Evolutionary conservation across 2,888 invertebrate species (phyloP), one percentile per base, ranked within the genome.

Genomic region (Trachelus tabidus): DNA sequence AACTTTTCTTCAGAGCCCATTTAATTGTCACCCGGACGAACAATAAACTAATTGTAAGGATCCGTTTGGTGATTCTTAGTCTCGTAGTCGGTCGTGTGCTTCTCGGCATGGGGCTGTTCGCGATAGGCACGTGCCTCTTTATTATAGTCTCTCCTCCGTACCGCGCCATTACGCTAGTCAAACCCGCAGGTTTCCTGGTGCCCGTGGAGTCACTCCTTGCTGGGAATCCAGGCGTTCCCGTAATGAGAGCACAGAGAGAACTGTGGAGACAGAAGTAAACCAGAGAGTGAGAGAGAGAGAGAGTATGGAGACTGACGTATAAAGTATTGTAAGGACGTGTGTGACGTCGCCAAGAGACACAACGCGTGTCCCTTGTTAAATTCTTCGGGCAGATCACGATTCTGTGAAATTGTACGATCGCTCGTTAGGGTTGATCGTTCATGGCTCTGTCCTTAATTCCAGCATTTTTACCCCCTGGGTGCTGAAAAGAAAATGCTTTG

Each of bases 341-440:
- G 83, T 78, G 81, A 82, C 78, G 77, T 75, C 73, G 79, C 76
- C 73, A 23, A 56, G 56, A 56, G 56, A 56, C 56, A 56, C 23
- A 56, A 84, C 91, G 89, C 89, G 90, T 90, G 90, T 78, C 85
- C 84, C 90, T 91, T 87, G 90, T 91, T 91, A 91, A 90, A 90
- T 88, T 89, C 88, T 89, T 90, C 90, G 85, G 81, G 79, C 82
- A 78, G 81, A 83, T 83, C 84, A 85, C 81, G 87, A 89, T 87
- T 88, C 87, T 88, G 85, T 87, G 87, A 89, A 90, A 90, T 90
- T 86, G 88, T 81, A 83, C 88, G 87, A 88, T 89, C 88, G 85
- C 81, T 89, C 87, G 87, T 88, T 87, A 84, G 71, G 75, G 37
- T 34, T n/a, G n/a, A 74, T 35, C 74, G 35, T 71, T 34, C 31